Evolutionary conservation across 2,113 vertebrate species (phyloP), one percentile per base, ranked within the genome.

Genomic region (Chloebia gouldiae): DNA sequence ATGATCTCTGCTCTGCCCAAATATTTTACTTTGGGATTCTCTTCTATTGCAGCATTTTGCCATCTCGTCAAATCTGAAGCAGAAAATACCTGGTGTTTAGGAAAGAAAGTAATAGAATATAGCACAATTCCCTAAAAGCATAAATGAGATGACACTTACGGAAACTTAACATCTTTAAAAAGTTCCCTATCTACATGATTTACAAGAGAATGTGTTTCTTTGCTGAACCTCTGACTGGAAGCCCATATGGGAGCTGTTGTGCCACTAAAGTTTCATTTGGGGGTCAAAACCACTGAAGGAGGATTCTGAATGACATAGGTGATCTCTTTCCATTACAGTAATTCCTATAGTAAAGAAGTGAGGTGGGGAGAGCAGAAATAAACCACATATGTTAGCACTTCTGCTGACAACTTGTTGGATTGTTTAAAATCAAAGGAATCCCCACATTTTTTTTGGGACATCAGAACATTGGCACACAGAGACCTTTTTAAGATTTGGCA

Each of bases 401-500:
- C 65, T 76, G 23, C 50, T 88, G 75, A 65, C 50, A 87, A 6
- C 37, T 56, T 61, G 40, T 27, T 51, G 37, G 75, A 33, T 40
- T 72, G 84, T 90, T 92, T 87, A 72, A 95, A 91, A 69, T 10
- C 42, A 82, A 77, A 95, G 70, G 73, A 93, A 85, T 80, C 45
- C 57, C 89, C 51, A 42, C 35, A 39, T 65, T 61, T 78, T 70
- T 70, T 73, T 22, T 4, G 78, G 86, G 44, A 68, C 0, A 2
- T 53, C 56, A 78, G 77, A 92, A 92, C 45, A 59, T 18, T 78
- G 86, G 76, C 92, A 73, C 40, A 39, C 16, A 72, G 22, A 66
- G 64, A 59, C 54, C 63, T 88, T 50, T 40, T 24, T 37, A 53
- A 47, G 63, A 60, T 72, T 50, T 95, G 82, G 95, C 82, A 44